phyloP scores from a whole-genome alignment of 2,797 vertebrate genomes.

The Chlorospingus flavigularis region DNA sequence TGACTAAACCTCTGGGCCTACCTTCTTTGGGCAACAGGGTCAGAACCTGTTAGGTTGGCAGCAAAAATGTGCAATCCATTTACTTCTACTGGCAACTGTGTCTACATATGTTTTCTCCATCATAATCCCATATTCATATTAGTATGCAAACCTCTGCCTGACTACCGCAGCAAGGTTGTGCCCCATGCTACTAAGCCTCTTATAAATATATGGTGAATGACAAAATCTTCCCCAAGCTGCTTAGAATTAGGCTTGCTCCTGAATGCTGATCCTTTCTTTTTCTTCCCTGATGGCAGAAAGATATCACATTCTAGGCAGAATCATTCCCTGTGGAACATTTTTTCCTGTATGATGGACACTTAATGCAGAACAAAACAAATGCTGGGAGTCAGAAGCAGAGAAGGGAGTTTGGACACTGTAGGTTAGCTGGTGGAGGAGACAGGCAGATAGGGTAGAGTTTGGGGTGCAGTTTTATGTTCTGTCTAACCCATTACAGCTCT shows the following conservation, averaged over 20 bases:
- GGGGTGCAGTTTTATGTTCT: not conserved
- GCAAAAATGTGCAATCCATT: not conserved
- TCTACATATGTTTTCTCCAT: not conserved
- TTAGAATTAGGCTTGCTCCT: not conserved
- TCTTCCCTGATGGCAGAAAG: not conserved
- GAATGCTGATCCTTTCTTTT: not conserved
- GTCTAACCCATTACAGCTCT: not conserved
- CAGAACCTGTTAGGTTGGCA: not conserved
- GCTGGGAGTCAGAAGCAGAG: fast-evolving
- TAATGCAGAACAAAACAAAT: not conserved
- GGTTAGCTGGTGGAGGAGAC: not conserved
- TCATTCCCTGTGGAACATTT: not conserved
- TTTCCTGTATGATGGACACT: not conserved
- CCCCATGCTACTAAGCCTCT: not conserved
- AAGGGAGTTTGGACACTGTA: not conserved
- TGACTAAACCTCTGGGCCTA: not conserved
- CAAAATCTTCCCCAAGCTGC: not conserved
- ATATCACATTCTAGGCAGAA: not conserved
- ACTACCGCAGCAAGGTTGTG: not conserved
- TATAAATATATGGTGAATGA: not conserved
- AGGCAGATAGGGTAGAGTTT: not conserved
- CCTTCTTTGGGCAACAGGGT: not conserved
- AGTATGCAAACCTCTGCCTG: not conserved
- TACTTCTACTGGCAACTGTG: not conserved
- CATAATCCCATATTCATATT: not conserved